phyloP scores from a whole-genome alignment of 92 coral and sea anemone species.

The Scolanthus callimorphus region DNA sequence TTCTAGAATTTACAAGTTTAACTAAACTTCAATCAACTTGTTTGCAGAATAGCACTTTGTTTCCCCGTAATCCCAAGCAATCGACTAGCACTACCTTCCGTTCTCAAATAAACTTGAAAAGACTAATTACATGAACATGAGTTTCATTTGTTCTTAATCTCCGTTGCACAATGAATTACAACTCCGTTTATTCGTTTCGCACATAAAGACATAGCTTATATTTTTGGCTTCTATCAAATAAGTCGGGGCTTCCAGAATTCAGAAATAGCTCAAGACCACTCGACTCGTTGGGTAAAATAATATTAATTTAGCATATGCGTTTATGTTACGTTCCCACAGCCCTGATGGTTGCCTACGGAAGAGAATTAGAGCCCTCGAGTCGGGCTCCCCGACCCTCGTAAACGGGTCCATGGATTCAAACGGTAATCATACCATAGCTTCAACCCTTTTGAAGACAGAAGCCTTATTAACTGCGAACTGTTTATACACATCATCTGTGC shows the following conservation, averaged over 20 bases:
- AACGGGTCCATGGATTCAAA: constrained; percentile 13
- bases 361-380: constrained; percentile 17
- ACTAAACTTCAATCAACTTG: too few relatives aligned
- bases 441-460: constrained; percentile 20
- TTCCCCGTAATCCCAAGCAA: constrained; percentile 10
- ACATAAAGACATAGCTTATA: background rate
- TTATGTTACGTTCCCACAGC: background rate
- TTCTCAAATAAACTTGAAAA: constrained; percentile 26
- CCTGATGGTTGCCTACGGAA: constrained; percentile 16
- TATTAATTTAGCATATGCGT: background rate
- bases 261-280: too few relatives aligned
- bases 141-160: background rate
- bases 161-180: too few relatives aligned
- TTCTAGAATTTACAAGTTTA: too few relatives aligned
- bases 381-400: constrained; percentile 20
- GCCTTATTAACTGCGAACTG: constrained; percentile 7
- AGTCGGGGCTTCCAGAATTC: too few relatives aligned
- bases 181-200: too few relatives aligned
- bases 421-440: constrained; percentile 3
- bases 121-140: constrained; percentile 6
- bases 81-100: too few relatives aligned
- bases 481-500: constrained; percentile 1
- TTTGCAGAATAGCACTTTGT: constrained; percentile 3
- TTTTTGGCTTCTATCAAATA: background rate
- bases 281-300: too few relatives aligned